Percentiles rank a stretch among this genome's conserved stretches.
Evolutionary conservation across 2,888 invertebrate species (phyloP).

Genomic region (Proisotoma minuta): DNA sequence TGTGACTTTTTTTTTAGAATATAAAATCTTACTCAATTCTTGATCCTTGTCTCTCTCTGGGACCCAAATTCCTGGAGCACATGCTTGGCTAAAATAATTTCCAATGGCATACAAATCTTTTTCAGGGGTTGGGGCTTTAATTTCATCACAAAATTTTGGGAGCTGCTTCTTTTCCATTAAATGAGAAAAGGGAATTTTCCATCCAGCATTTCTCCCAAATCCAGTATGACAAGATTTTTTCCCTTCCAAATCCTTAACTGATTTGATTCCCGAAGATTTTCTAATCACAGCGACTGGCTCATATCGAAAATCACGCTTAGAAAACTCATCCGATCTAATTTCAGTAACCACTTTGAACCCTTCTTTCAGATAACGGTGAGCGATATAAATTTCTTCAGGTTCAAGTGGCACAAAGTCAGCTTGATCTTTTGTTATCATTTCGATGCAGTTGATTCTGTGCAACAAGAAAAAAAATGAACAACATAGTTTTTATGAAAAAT

Average conservation of each 20-base stretch:
- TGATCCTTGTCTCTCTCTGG: slow-evolving; percentile 61
- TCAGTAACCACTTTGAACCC: slow-evolving; percentile 35
- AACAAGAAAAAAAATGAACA: background rate
- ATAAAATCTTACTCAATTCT: slow-evolving; percentile 60
- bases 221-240: slow-evolving; percentile 74
- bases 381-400: slow-evolving; percentile 43
- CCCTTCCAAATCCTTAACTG: slow-evolving; percentile 63
- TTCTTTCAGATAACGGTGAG: slow-evolving; percentile 26
- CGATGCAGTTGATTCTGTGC: slow-evolving; percentile 39
- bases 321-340: slow-evolving; percentile 29
- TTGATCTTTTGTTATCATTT: slow-evolving; percentile 34
- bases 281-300: slow-evolving; percentile 63
- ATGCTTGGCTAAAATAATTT: slow-evolving; percentile 70
- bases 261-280: slow-evolving; percentile 57
- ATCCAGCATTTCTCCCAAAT: slow-evolving; percentile 63
- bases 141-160: slow-evolving; percentile 24
- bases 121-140: slow-evolving; percentile 34
- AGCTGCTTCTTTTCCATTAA: slow-evolving; percentile 42
- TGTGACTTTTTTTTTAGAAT: background rate
- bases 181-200: slow-evolving; percentile 47
- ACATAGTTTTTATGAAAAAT: too few species aligned
- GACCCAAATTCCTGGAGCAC: slow-evolving; percentile 82
- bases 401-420: slow-evolving; percentile 40
- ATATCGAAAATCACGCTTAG: slow-evolving; percentile 26
- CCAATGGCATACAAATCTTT: slow-evolving; percentile 49